Conservation (phyloP, 2,113 vertebrate species). For the Microcebus griseorufus region DNA sequence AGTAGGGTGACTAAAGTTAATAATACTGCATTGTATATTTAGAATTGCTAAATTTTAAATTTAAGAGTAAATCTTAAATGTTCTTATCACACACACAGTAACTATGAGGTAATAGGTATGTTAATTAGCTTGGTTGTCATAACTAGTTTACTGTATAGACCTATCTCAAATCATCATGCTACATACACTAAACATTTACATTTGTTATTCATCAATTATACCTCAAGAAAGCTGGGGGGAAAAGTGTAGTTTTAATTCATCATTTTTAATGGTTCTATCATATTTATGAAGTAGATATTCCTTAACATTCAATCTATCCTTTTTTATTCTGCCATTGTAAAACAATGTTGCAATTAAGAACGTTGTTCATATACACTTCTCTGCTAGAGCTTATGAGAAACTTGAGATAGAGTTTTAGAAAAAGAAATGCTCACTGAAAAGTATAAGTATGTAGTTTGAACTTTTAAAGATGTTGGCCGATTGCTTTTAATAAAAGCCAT, state of each 20-base stretch:
- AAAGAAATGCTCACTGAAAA: background rate
- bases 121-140: background rate
- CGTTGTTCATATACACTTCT: background rate
- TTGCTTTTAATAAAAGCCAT: background rate
- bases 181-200: background rate
- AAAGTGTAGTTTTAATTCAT: background rate
- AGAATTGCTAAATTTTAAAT: background rate
- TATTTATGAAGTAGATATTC: background rate
- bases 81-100: background rate
- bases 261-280: background rate
- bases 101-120: background rate
- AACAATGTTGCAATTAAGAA: background rate
- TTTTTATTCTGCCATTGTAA: background rate
- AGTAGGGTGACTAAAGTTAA: background rate
- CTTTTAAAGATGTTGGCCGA: background rate
- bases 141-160: background rate
- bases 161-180: background rate
- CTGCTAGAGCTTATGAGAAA: background rate
- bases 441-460: background rate
- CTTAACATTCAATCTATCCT: background rate
- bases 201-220: background rate
- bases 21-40: background rate
- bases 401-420: no score
- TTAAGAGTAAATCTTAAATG: background rate
- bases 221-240: background rate